A percentile compares a stretch with the other conserved stretches of the same genome.
These are phyloP conservation scores for Fregetta grallaria DNA, from an alignment of 2,113 vertebrate species.

Conservation along the genomic window DNA sequence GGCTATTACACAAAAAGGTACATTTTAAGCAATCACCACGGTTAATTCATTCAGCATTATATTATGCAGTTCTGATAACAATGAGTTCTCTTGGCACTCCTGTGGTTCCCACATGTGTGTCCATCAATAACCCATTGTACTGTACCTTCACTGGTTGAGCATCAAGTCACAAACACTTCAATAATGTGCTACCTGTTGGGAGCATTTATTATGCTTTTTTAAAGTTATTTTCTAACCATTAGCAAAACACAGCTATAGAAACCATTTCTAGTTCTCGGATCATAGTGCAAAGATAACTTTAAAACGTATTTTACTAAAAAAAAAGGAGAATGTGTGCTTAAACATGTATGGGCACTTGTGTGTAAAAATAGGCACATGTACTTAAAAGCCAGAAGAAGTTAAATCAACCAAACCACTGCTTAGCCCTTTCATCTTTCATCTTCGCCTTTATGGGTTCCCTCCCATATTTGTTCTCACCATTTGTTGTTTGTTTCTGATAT, in stretches of 20 bases:
- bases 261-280: neutral
- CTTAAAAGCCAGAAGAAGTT: neutral
- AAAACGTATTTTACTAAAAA: neutral
- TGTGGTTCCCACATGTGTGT: constrained; percentile 22
- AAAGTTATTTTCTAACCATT: constrained; percentile 20
- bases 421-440: neutral
- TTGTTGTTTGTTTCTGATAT: neutral
- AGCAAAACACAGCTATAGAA: constrained; percentile 7
- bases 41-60: constrained; percentile 49
- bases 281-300: neutral
- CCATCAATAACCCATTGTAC: constrained; percentile 36
- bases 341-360: neutral
- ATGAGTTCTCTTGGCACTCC: constrained; percentile 43
- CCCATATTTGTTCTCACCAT: neutral
- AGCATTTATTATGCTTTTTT: constrained; percentile 1
- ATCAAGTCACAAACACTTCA: constrained; percentile 55
- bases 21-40: constrained; percentile 67
- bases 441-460: neutral
- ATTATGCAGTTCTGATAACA: constrained; percentile 57
- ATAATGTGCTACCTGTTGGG: constrained; percentile 24
- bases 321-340: neutral
- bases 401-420: neutral
- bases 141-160: constrained; percentile 9
- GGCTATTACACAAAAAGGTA: constrained; percentile 68
- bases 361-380: neutral